phyloP scores from a whole-genome alignment of 2,113 vertebrate genomes.

The Rhadina sibilatrix region DNA sequence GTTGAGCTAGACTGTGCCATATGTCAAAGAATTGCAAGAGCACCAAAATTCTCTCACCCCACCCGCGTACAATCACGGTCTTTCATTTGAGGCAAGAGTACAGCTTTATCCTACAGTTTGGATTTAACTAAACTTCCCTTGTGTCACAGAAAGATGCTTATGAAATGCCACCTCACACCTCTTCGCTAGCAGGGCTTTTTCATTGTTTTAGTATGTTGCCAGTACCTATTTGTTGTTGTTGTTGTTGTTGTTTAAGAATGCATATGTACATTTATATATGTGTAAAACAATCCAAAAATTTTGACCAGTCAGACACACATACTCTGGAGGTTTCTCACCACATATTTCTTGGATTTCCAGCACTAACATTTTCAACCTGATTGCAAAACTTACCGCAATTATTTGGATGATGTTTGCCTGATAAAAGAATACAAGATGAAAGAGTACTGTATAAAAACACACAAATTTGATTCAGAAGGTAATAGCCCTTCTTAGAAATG shows the following conservation, averaged over 20 bases:
- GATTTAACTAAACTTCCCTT: neutral
- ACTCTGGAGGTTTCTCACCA: neutral
- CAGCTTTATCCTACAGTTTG: neutral
- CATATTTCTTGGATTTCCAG: neutral
- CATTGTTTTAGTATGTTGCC: neutral
- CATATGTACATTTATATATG: neutral
- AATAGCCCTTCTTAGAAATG: neutral
- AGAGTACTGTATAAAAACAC: neutral
- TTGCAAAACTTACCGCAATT: neutral
- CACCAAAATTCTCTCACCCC: neutral
- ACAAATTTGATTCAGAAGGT: neutral
- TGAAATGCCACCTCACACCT: neutral
- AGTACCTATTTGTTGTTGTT: neutral
- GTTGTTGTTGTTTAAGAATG: too few species aligned
- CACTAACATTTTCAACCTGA: neutral
- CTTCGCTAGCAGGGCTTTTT: neutral
- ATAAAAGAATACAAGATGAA: neutral
- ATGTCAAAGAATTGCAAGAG: neutral
- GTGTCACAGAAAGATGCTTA: neutral
- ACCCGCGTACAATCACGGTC: accelerated
- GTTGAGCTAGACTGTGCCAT: neutral
- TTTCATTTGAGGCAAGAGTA: neutral
- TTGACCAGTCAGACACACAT: neutral
- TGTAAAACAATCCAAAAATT: neutral
- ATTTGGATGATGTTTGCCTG: neutral